A percentile compares a stretch with the other conserved stretches of the same genome.
phyloP scores from a whole-genome alignment of 2,888 invertebrate species.

The Drosophila mettleri region DNA sequence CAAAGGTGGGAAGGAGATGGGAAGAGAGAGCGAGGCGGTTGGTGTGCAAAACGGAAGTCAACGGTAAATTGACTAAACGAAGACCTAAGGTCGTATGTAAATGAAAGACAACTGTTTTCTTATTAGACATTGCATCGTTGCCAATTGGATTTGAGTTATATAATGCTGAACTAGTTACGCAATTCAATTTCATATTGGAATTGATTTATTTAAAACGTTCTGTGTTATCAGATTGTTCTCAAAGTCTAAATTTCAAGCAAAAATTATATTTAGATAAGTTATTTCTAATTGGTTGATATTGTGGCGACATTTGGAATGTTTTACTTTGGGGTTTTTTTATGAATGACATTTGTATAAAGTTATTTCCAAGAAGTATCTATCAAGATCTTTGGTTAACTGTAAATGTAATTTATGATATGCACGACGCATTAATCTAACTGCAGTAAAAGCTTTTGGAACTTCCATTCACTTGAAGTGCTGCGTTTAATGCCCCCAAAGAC shows the following conservation, averaged over 20 bases:
- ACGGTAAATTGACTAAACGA: conserved; percentile 18
- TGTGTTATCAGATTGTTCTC: too few relatives aligned
- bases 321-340: neutral
- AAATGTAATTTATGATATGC: conserved; percentile 20
- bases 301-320: too few relatives aligned
- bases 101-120: conserved; percentile 3
- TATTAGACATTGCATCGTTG: neutral
- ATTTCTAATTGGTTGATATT: too few relatives aligned
- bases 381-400: neutral
- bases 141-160: neutral
- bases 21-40: neutral
- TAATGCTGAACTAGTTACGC: neutral
- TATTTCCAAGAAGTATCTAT: neutral
- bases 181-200: too few relatives aligned
- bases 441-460: conserved; percentile 22
- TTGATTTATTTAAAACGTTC: too few relatives aligned
- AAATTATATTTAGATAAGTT: too few relatives aligned
- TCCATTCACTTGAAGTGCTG: conserved; percentile 34
- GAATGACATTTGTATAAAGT: neutral
- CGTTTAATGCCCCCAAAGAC: conserved; percentile 48
- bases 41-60: conserved; percentile 10
- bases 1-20: neutral
- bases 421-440: too few relatives aligned
- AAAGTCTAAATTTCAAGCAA: too few relatives aligned
- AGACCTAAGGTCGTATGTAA: conserved; percentile 28